These are phyloP conservation scores for Catostylus mosaicus DNA, from an alignment of 30 jellyfish, hydroid and myxozoan genomes.

Conservation along the genomic window DNA sequence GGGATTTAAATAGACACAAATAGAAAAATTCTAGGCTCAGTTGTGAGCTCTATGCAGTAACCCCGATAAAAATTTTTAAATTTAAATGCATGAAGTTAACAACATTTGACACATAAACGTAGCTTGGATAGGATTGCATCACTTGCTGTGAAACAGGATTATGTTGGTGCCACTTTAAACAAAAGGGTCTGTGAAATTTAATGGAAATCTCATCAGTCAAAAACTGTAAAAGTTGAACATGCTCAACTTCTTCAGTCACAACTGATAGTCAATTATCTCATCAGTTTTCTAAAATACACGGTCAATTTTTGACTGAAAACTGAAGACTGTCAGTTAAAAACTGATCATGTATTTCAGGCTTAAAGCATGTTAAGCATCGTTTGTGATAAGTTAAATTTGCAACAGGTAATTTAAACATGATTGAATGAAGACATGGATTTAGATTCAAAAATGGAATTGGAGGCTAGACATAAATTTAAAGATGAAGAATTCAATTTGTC, in stretches of 20 bases:
- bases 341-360: constrained; percentile 22
- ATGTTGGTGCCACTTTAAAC: too few species aligned
- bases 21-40: too few species aligned
- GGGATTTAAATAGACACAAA: too few species aligned
- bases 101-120: too few species aligned
- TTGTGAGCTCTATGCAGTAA: too few species aligned
- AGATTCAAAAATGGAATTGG: neutral
- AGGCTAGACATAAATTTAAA: neutral
- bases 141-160: too few species aligned
- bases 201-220: constrained; percentile 4
- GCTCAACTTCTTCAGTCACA: constrained; percentile 23
- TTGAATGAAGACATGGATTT: constrained; percentile 3
- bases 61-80: too few species aligned
- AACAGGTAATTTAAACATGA: too few species aligned
- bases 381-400: too few species aligned
- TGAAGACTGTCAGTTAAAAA: constrained; percentile 16
- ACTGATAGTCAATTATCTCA: constrained; percentile 9
- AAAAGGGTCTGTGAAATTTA: neutral
- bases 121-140: too few species aligned
- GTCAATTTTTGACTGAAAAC: constrained; percentile 17
- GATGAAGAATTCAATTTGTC: neutral
- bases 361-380: too few species aligned
- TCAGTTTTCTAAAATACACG: constrained; percentile 22
- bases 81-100: too few species aligned
- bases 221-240: constrained; percentile 22